Conservation (phyloP, 1,140 invertebrate species). For the Plectrocnemia conspersa region DNA sequence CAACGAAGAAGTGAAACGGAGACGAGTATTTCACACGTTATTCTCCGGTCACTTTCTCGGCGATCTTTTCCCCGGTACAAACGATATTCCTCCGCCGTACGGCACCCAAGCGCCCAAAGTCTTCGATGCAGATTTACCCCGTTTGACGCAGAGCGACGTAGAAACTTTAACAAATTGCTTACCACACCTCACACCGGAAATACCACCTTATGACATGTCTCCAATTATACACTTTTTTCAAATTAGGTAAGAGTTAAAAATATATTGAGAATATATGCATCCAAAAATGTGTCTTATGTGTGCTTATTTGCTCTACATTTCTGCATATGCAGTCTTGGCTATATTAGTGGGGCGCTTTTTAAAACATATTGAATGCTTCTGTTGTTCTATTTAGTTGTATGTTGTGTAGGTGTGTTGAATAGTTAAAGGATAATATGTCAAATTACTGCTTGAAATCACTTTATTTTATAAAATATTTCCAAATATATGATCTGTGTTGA, state of each 20-base stretch:
- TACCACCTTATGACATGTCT: slow-evolving; percentile 60
- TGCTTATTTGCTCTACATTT: too few species aligned
- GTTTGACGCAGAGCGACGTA: slow-evolving; percentile 52
- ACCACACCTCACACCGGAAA: slow-evolving; percentile 42
- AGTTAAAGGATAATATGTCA: too few species aligned
- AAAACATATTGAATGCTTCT: too few species aligned
- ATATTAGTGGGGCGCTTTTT: too few species aligned
- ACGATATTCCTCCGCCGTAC: slow-evolving; percentile 78
- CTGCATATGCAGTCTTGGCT: too few species aligned
- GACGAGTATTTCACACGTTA: slow-evolving; percentile 67
- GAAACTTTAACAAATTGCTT: slow-evolving; percentile 40
- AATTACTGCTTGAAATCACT: too few species aligned
- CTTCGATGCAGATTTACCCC: slow-evolving; percentile 71
- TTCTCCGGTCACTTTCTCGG: slow-evolving; percentile 86
- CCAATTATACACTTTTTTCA: slow-evolving; percentile 69
- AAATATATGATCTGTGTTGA: too few species aligned
- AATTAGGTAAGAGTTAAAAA: slow-evolving; percentile 46
- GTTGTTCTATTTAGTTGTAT: too few species aligned
- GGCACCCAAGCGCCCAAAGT: slow-evolving; percentile 71
- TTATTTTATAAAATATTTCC: too few species aligned
- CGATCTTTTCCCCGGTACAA: slow-evolving; percentile 80
- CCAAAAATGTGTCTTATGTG: too few species aligned
- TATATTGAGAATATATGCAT: too few species aligned
- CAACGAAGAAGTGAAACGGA: slow-evolving; percentile 65
- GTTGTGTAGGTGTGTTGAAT: too few species aligned